These are phyloP conservation scores for Nothobranchius furzeri DNA, from an alignment of 2,113 vertebrate species.

Conservation along the genomic window DNA sequence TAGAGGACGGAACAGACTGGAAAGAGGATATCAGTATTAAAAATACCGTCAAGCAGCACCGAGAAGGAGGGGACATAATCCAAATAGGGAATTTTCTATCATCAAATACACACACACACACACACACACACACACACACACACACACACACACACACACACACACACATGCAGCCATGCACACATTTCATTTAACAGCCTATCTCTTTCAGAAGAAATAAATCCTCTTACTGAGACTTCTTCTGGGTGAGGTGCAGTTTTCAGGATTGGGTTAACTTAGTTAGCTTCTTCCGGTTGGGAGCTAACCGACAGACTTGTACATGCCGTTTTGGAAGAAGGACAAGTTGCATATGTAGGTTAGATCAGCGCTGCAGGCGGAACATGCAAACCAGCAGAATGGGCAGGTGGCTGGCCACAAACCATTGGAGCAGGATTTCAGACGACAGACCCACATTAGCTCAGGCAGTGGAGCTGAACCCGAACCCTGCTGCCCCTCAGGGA, in stretches of 20 bases:
- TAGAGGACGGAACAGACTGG: conserved; percentile 53
- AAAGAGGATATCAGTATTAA: conserved; percentile 68
- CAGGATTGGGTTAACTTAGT: conserved; percentile 57
- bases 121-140: conserved; percentile 33
- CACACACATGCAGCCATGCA: not conserved
- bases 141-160: conserved; percentile 41
- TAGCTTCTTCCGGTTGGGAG: conserved; percentile 57
- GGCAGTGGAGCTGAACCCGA: conserved; percentile 68
- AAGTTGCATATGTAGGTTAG: conserved; percentile 73
- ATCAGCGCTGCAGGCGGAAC: conserved; percentile 59
- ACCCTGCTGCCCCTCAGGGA: conserved; percentile 44
- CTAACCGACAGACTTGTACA: conserved; percentile 39
- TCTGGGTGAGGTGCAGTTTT: conserved; percentile 72
- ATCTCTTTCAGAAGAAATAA: conserved; percentile 70
- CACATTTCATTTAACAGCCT: conserved; percentile 55
- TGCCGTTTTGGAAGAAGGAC: conserved; percentile 39
- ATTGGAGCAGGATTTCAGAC: conserved; percentile 52
- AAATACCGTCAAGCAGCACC: conserved; percentile 59
- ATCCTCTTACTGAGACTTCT: conserved; percentile 73
- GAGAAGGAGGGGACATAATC: conserved; percentile 66
- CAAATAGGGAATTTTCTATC: conserved; percentile 69
- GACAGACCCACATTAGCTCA: conserved; percentile 71
- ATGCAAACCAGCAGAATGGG: conserved; percentile 64
- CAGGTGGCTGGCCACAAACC: conserved; percentile 64
- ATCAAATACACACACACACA: conserved; percentile 52